phyloP scores from a whole-genome alignment of 1,140 invertebrate species.

The Achroia grisella region DNA sequence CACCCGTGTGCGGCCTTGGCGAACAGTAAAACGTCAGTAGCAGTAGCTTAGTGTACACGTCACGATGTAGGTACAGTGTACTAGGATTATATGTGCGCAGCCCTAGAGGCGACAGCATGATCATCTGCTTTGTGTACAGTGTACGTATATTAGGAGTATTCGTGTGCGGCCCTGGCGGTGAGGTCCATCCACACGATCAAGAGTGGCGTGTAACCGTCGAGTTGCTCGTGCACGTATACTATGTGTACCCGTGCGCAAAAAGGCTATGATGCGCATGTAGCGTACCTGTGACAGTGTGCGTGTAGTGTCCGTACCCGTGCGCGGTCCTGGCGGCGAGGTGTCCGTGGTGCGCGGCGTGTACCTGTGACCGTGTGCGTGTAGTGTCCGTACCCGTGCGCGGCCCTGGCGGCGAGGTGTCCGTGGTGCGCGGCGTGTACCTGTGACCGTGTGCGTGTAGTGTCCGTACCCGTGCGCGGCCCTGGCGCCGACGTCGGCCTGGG shows the following conservation, averaged over 20 bases:
- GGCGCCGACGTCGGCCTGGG: no score
- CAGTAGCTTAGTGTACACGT: not conserved
- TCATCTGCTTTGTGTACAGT: no score
- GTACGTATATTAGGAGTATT: slow-evolving; percentile 52
- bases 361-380: no score
- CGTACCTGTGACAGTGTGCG: not conserved
- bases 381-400: no score
- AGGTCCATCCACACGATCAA: slow-evolving; percentile 87
- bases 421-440: not conserved
- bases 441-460: no score
- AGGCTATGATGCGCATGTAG: slow-evolving; percentile 95
- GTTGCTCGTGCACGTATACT: slow-evolving; percentile 98
- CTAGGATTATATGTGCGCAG: no score
- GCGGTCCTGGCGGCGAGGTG: slow-evolving; percentile 66
- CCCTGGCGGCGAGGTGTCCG: no score
- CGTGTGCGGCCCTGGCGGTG: slow-evolving; percentile 82
- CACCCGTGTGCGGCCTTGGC: no score
- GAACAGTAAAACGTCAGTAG: not conserved
- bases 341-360: not conserved
- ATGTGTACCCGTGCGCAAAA: no score
- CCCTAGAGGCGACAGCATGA: no score
- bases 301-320: slow-evolving; percentile 78
- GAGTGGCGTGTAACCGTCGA: slow-evolving; percentile 94
- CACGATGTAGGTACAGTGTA: no score
- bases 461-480: no score